These are phyloP conservation scores for Macrochelys suwanniensis DNA, from an alignment of 2,797 vertebrate species.

Conservation along the genomic window DNA sequence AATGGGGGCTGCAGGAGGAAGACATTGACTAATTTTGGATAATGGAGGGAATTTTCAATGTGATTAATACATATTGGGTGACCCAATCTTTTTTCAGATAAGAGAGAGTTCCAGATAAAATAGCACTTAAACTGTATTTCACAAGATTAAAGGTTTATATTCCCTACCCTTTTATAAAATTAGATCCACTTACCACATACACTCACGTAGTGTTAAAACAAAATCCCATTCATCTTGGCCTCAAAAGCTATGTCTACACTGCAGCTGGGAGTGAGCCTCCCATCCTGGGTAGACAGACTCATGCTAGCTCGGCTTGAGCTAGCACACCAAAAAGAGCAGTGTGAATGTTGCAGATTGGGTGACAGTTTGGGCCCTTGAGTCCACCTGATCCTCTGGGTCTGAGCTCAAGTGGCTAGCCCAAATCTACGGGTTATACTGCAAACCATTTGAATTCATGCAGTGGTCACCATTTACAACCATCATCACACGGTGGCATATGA, in stretches of 20 bases:
- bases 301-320: not conserved
- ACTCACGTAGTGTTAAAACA: conserved; percentile 22
- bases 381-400: not conserved
- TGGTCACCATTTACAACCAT: not conserved
- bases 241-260: not conserved
- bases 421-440: not conserved
- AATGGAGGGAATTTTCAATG: conserved; percentile 59
- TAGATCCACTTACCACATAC: not conserved
- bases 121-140: conserved; percentile 39
- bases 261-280: not conserved
- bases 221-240: not conserved
- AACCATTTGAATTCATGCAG: conserved; percentile 1
- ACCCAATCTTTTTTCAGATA: not conserved
- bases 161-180: not conserved
- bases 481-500: not conserved
- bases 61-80: conserved; percentile 46
- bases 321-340: not conserved
- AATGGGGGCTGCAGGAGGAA: conserved; percentile 32
- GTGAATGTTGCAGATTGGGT: not conserved
- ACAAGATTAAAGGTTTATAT: not conserved
- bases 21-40: conserved; percentile 54
- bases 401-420: too few relatives aligned
- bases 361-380: not conserved
- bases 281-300: not conserved
- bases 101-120: conserved; percentile 40